phyloP scores from a whole-genome alignment of 2,888 invertebrate species.

The Pristionchus fissidentatus region DNA sequence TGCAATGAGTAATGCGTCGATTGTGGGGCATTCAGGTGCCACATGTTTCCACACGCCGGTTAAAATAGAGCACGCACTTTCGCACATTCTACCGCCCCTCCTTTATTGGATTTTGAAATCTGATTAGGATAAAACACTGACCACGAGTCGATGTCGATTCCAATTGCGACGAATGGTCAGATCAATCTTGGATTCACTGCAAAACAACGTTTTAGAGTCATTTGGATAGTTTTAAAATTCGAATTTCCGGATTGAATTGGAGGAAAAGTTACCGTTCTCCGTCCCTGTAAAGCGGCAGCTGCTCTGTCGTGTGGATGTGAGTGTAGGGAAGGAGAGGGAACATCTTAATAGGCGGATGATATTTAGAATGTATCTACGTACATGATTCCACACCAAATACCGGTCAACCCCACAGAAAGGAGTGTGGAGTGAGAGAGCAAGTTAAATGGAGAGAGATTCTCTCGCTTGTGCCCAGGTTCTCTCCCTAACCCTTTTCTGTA shows the following conservation, averaged over 20 bases:
- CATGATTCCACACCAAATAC: too few species aligned
- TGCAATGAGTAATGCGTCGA: neutral
- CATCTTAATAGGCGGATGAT: too few species aligned
- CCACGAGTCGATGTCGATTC: constrained; percentile 24
- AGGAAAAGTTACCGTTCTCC: neutral
- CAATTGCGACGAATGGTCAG: constrained; percentile 18
- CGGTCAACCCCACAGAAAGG: too few species aligned
- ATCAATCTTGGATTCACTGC: constrained; percentile 26
- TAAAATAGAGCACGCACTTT: neutral
- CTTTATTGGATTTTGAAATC: too few species aligned
- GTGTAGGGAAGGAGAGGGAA: constrained; percentile 27
- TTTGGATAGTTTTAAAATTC: neutral
- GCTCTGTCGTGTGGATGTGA: constrained; percentile 27
- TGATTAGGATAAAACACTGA: neutral
- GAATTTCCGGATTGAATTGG: neutral
- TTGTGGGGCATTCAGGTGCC: neutral
- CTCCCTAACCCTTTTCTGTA: too few species aligned
- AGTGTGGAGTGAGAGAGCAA: neutral
- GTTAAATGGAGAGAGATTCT: neutral
- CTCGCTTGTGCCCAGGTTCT: neutral
- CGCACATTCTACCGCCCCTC: too few species aligned
- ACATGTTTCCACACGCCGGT: neutral
- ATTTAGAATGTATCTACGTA: too few species aligned
- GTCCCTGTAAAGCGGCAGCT: neutral
- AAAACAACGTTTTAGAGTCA: neutral